These are phyloP conservation scores for Pseudoips prasinana DNA, from an alignment of 2,888 invertebrate species.

Conservation along the genomic window DNA sequence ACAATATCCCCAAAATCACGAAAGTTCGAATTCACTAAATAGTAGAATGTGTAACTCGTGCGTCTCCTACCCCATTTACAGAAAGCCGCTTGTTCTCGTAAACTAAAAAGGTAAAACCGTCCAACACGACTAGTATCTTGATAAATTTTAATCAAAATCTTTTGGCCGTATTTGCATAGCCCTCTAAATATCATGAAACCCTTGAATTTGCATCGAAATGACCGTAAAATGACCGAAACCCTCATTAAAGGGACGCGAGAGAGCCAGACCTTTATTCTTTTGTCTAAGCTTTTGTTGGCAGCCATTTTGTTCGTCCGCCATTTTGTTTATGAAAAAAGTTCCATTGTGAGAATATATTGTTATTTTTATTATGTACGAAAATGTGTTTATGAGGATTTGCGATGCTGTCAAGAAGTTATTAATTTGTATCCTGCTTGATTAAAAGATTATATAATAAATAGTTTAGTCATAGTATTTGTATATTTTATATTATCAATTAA, in stretches of 20 bases:
- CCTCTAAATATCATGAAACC: constrained; percentile 66
- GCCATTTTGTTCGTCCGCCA: constrained; percentile 55
- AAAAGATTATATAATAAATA: too few species aligned
- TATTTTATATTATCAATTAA: too few species aligned
- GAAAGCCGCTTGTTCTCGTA: neutral
- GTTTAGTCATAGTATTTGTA: too few species aligned
- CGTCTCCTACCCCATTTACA: too few species aligned
- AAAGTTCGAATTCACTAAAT: too few species aligned
- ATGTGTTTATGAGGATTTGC: constrained; percentile 14
- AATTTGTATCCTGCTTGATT: too few species aligned
- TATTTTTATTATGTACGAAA: constrained; percentile 19
- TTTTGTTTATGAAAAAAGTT: constrained; percentile 58
- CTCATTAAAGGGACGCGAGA: constrained; percentile 63
- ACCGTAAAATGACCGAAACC: constrained; percentile 71
- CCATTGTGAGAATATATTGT: constrained; percentile 36
- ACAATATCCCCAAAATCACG: too few species aligned
- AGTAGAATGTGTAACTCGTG: too few species aligned
- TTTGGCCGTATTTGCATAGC: constrained; percentile 68
- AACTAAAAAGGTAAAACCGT: constrained; percentile 10
- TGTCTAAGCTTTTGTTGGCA: constrained; percentile 58
- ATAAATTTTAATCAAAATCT: constrained; percentile 76
- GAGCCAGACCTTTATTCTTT: constrained; percentile 65
- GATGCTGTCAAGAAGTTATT: neutral
- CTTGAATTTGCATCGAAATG: constrained; percentile 77
- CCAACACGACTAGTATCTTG: constrained; percentile 34